Evolutionary conservation across 2,113 vertebrate species (phyloP).

Genomic region (Syngnathoides biaculeatus): DNA sequence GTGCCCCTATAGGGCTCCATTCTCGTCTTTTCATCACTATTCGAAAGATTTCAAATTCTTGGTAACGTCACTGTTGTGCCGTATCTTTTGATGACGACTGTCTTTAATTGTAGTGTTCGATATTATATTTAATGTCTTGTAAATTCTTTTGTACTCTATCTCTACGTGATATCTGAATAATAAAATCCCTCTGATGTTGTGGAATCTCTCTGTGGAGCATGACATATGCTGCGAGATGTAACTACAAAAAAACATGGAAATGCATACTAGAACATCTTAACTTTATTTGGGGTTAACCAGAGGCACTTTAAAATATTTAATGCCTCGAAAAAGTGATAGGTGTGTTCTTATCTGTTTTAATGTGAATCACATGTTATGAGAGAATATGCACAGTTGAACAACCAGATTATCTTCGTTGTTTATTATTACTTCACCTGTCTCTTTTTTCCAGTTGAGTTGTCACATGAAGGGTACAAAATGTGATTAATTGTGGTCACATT

Average conservation of each 20-base stretch:
- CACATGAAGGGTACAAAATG: background rate
- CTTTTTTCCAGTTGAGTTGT: background rate
- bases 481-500: background rate
- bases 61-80: background rate
- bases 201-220: background rate
- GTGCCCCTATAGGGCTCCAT: too few relatives aligned
- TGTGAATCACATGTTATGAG: background rate
- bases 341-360: background rate
- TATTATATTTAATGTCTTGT: background rate
- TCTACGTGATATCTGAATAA: background rate
- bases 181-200: background rate
- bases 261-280: background rate
- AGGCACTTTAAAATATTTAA: background rate
- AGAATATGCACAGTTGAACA: background rate
- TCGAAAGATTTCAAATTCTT: background rate
- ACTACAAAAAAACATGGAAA: background rate
- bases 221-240: background rate
- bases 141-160: background rate
- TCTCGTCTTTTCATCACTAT: background rate
- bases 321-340: too few relatives aligned
- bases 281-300: background rate
- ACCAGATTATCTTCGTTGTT: background rate
- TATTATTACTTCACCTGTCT: background rate
- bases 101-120: too few relatives aligned
- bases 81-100: too few relatives aligned